phyloP scores from a whole-genome alignment of 2,113 vertebrate genomes.

The Dicaeum eximium region DNA sequence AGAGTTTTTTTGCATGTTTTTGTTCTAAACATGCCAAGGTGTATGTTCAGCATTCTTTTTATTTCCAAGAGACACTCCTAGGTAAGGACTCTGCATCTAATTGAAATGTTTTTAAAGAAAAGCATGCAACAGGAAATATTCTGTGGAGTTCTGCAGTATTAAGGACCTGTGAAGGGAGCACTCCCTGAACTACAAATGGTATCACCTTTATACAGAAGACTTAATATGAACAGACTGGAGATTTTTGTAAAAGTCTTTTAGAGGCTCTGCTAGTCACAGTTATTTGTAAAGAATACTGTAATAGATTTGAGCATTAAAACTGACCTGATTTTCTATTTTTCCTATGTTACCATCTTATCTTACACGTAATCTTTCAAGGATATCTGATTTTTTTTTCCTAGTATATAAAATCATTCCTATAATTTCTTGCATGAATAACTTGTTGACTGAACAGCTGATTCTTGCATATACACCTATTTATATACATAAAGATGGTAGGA shows the following conservation, averaged over 20 bases:
- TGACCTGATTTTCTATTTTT: background rate
- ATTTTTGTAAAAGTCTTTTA: background rate
- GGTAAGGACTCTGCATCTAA: background rate
- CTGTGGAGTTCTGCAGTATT: background rate
- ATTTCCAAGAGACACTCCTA: background rate
- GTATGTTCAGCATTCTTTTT: background rate
- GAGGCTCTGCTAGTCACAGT: background rate
- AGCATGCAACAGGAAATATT: background rate
- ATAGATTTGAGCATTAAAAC: background rate
- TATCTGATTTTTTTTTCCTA: background rate
- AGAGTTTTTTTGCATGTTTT: background rate
- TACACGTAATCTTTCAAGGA: background rate
- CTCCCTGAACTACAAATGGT: background rate
- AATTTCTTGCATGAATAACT: background rate
- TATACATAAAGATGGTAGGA: background rate
- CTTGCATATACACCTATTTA: background rate
- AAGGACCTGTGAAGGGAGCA: background rate
- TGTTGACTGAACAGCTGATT: background rate
- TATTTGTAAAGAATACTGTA: background rate
- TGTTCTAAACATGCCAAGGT: background rate
- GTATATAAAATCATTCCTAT: background rate
- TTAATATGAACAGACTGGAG: background rate
- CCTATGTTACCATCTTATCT: background rate
- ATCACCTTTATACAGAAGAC: background rate
- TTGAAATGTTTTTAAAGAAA: background rate